Conservation (phyloP, 1,140 invertebrate species). For the Drosophila kanapiae region DNA sequence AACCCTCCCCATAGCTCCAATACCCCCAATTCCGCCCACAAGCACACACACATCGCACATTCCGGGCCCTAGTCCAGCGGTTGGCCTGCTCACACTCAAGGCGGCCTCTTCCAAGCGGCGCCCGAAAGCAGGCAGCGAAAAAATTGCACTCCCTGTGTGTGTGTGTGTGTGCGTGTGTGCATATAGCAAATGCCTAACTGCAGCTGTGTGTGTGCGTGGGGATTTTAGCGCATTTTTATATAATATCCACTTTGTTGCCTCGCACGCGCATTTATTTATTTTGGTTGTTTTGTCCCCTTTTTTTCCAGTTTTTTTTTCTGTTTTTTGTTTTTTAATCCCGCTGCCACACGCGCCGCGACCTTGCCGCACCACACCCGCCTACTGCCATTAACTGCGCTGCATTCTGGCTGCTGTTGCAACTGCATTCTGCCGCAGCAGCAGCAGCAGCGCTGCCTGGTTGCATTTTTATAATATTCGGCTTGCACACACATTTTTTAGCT, state of each 20-base stretch:
- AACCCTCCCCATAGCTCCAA: background rate
- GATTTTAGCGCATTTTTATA: slow-evolving; percentile 84
- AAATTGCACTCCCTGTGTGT: slow-evolving; percentile 26
- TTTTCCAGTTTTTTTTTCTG: slow-evolving; percentile 27
- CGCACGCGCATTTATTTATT: slow-evolving; percentile 65
- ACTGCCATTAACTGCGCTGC: slow-evolving; percentile 59
- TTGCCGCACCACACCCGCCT: slow-evolving; percentile 65
- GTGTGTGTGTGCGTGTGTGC: slow-evolving; percentile 14
- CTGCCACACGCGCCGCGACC: slow-evolving; percentile 69
- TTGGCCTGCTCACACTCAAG: slow-evolving; percentile 48
- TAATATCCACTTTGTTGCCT: slow-evolving; percentile 79
- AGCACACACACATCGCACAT: background rate
- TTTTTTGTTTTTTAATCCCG: slow-evolving; percentile 14
- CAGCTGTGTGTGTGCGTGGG: slow-evolving; percentile 51
- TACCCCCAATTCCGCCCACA: background rate
- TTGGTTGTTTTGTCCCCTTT: slow-evolving; percentile 83
- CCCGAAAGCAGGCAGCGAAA: slow-evolving; percentile 71
- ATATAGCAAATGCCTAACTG: slow-evolving; percentile 35
- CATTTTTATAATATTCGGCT: slow-evolving; percentile 63
- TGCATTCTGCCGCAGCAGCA: slow-evolving; percentile 8
- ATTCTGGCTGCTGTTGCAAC: slow-evolving; percentile 35
- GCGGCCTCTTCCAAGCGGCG: slow-evolving; percentile 29
- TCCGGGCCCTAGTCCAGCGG: slow-evolving; percentile 26
- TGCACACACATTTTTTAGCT: slow-evolving; percentile 11
- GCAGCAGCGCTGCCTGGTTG: slow-evolving; percentile 21